phyloP scores from a whole-genome alignment of 2,113 vertebrate species.

The Callipepla californica region DNA sequence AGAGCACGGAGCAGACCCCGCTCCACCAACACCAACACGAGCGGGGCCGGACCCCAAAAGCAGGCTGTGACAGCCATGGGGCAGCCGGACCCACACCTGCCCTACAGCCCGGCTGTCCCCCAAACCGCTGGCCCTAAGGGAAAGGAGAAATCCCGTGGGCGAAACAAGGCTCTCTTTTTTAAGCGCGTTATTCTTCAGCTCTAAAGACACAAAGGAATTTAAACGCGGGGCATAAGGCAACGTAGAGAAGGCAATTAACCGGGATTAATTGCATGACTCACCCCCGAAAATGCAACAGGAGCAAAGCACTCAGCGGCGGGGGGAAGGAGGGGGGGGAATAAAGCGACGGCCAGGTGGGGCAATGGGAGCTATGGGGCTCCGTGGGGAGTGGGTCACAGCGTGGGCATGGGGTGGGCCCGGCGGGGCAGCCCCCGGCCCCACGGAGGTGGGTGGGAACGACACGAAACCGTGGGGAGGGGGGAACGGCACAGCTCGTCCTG shows the following conservation, averaged over 20 bases:
- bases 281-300: conserved; percentile 44
- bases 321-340: no score
- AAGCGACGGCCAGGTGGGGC: neutral
- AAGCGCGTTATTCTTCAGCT: neutral
- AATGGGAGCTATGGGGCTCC: neutral
- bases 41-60: neutral
- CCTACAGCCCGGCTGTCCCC: neutral
- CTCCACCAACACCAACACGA: neutral
- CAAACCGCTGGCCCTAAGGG: neutral
- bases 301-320: neutral
- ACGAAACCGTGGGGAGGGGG: no score
- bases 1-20: neutral
- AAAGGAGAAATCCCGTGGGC: neutral
- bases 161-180: neutral
- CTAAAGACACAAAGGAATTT: conserved; percentile 59
- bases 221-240: conserved; percentile 50
- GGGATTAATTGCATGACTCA: conserved; percentile 64
- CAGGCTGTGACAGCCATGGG: neutral
- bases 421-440: no score
- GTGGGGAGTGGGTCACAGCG: no score
- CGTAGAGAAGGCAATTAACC: conserved; percentile 44
- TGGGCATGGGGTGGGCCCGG: neutral
- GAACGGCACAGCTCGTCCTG: no score
- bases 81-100: neutral
- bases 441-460: no score